Percentiles rank a stretch among this genome's conserved stretches.
These are phyloP conservation scores for Macroglossus sobrinus DNA, from an alignment of 2,113 vertebrate species.

Conservation along the genomic window DNA sequence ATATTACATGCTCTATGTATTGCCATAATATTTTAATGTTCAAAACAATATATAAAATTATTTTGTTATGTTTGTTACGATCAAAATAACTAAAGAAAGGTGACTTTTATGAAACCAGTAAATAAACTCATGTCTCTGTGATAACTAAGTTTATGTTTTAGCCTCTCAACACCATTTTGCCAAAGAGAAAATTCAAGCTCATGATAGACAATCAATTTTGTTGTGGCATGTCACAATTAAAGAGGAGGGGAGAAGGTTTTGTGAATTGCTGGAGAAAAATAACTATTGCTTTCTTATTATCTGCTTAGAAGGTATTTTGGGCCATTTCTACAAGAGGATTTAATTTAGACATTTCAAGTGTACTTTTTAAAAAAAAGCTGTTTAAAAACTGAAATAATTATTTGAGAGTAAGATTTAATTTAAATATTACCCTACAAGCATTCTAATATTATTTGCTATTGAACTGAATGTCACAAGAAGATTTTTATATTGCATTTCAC, in stretches of 20 bases:
- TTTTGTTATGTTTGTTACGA: neutral
- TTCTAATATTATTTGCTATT: neutral
- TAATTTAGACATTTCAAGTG: conserved; percentile 44
- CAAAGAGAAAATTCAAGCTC: neutral
- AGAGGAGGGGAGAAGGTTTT: neutral
- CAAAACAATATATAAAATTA: neutral
- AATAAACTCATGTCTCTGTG: neutral
- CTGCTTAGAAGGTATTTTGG: conserved; percentile 10
- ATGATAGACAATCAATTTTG: neutral
- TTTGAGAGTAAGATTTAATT: conserved; percentile 43
- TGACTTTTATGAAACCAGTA: neutral
- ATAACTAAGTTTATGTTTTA: neutral
- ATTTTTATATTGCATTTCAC: neutral
- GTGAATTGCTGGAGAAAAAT: neutral
- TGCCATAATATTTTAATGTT: neutral
- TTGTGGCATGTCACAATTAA: neutral
- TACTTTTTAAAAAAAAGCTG: conserved; percentile 35
- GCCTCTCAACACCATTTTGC: neutral
- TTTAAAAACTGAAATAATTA: conserved; percentile 22
- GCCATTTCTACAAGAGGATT: conserved; percentile 32
- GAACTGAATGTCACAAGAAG: neutral
- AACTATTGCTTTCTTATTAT: conserved; percentile 10
- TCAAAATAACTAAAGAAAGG: neutral
- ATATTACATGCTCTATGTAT: neutral
- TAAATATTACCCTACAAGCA: conserved; percentile 33